phyloP scores from a whole-genome alignment of 1,140 invertebrate species.

The Caenorhabditis inopinata region DNA sequence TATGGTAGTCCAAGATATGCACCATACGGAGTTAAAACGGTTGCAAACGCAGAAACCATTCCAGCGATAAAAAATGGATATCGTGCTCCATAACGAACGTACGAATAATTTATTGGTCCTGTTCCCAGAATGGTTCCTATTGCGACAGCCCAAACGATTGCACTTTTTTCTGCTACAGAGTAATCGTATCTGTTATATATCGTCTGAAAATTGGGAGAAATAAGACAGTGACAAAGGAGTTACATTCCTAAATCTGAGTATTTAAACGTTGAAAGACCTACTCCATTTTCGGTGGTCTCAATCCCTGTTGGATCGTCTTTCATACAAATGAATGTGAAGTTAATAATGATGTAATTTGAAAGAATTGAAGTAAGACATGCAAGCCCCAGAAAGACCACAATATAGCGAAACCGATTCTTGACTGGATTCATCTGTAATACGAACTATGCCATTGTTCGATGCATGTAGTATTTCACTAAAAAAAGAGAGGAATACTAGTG shows the following conservation, averaged over 20 bases:
- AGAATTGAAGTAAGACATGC: conserved; percentile 50
- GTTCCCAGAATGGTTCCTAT: conserved; percentile 45
- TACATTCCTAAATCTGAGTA: too few relatives aligned
- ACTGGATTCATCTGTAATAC: background rate
- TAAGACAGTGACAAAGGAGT: too few relatives aligned
- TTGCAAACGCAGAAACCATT: conserved; percentile 41
- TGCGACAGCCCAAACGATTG: conserved; percentile 45
- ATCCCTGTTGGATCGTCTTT: conserved; percentile 39
- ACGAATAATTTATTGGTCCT: conserved; percentile 37
- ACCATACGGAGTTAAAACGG: conserved; percentile 37
- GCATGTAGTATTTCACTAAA: background rate
- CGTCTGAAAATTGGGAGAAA: conserved; percentile 32
- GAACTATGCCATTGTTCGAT: background rate
- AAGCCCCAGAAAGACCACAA: conserved; percentile 68
- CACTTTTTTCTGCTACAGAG: conserved; percentile 32
- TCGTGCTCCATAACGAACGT: conserved; percentile 40
- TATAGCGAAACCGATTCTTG: conserved; percentile 76
- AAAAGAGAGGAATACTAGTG: background rate
- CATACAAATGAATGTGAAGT: conserved; percentile 49
- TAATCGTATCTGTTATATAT: conserved; percentile 38
- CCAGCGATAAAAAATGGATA: conserved; percentile 25
- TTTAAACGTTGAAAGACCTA: too few relatives aligned
- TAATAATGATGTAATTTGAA: conserved; percentile 45
- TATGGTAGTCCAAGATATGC: conserved; percentile 5
- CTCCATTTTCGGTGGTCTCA: conserved; percentile 27